Evolutionary conservation across 1,140 invertebrate genomes (phyloP), one percentile per base, ranked within the genome.

Genomic region (Orchestia grillus): DNA sequence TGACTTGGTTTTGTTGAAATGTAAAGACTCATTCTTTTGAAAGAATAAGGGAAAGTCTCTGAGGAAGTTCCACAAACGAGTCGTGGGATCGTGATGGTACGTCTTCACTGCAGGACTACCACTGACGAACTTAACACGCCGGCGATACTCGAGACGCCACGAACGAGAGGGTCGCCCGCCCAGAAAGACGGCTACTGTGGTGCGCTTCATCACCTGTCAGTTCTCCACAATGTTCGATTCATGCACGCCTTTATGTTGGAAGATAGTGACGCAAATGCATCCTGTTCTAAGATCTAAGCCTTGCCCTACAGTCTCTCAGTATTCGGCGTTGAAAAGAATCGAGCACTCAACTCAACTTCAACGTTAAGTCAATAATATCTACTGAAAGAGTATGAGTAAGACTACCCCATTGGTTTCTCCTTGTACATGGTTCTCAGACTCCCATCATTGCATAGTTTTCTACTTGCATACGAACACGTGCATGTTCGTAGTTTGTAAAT

Each of bases 151-250:
- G 11, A 77, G 62, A 77, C 62, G 11, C 36, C 15, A 28, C 36
- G 62, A 77, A 77, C 62, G 36, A 77, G 62, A 77, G 36, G 62
- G 11, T 77, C 62, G 36, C 62, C 28, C 62, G 62, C 88, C 41
- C 42, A 90, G 88, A 90, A 90, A 90, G 88, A 42, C 88, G 41
- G 88, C 41, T 90, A 42, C 88, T 90, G 88, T 90, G 88, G 88
- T 90, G 88, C 41, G 15, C n/a, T 44, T 41, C 88, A 90, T 90
- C 88, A 90, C 28, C 88, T 42, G 41, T 90, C 88, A 90, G n/a
- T 42, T 41, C n/a, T 41, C 42, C 43, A 90, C 88, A 90, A 90
- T 90, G 88, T 90, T 19, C 43, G n/a, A 90, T 90, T 90, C 88
- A 90, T 90, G 88, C 43, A 90, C 28, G 11, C 15, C 62, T 36